These are phyloP conservation scores for Toxonevra muliebris DNA, from an alignment of 2,888 invertebrate genomes.

Conservation along the genomic window DNA sequence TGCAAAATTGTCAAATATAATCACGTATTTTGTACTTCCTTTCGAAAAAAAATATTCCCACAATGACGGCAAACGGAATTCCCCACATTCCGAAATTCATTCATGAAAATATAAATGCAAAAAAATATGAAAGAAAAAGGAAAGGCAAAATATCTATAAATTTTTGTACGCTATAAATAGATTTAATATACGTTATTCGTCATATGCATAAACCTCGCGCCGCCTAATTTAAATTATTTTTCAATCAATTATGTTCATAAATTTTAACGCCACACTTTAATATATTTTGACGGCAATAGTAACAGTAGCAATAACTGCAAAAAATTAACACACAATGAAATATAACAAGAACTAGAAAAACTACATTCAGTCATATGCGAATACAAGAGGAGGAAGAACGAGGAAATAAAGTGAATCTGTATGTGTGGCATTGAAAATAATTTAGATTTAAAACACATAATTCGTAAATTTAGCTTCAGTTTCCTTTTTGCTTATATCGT, in stretches of 20 bases:
- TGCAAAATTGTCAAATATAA: background rate
- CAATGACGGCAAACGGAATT: background rate
- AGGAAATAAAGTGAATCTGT: too few relatives aligned
- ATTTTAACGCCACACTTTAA: slow-evolving; percentile 4
- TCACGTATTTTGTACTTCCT: slow-evolving; percentile 16
- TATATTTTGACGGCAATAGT: background rate
- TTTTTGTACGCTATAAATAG: background rate
- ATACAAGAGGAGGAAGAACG: too few relatives aligned
- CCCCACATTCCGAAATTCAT: slow-evolving; percentile 16
- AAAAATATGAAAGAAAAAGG: background rate
- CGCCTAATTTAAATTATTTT: slow-evolving; percentile 20
- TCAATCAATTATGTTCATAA: slow-evolving; percentile 18
- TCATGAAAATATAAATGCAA: background rate
- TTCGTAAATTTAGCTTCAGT: too few relatives aligned
- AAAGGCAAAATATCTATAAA: slow-evolving; percentile 3
- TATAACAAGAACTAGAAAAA: too few relatives aligned
- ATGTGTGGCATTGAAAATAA: too few relatives aligned
- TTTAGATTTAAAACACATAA: too few relatives aligned
- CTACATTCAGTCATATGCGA: too few relatives aligned
- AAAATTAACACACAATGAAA: too few relatives aligned
- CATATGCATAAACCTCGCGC: background rate
- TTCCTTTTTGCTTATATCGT: too few relatives aligned
- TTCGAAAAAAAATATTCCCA: slow-evolving; percentile 1
- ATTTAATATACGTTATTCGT: background rate
- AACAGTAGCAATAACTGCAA: slow-evolving; percentile 7